phyloP scores from a whole-genome alignment of 2,113 vertebrate genomes.

The Chelonoidis abingdonii region DNA sequence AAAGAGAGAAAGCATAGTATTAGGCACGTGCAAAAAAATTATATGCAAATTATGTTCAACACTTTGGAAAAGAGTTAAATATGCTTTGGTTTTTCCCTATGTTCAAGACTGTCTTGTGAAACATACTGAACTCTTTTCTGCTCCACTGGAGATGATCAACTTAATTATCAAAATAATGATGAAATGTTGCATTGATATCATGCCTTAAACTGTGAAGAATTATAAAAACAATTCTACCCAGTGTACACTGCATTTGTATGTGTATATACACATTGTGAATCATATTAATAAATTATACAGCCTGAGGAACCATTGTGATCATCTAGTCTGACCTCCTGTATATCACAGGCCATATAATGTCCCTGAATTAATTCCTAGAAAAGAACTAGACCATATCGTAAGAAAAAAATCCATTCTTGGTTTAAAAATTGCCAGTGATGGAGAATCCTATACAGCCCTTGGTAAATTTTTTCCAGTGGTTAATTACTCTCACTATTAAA shows the following conservation, averaged over 20 bases:
- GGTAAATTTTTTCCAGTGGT: no score
- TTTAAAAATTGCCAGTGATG: neutral
- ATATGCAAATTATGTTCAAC: neutral
- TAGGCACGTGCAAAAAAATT: no score
- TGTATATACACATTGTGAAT: conserved; percentile 2
- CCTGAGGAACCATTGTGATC: neutral
- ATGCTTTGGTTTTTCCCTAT: neutral
- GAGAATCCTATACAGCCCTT: neutral
- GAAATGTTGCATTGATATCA: no score
- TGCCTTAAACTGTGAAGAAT: neutral
- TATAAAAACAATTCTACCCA: neutral
- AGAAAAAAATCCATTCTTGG: neutral
- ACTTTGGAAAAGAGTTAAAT: neutral
- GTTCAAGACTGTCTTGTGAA: neutral
- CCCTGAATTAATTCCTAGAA: neutral
- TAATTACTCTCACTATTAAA: no score
- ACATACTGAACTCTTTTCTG: neutral
- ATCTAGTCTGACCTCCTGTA: neutral
- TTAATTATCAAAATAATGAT: neutral
- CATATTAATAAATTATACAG: neutral
- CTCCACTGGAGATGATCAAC: neutral
- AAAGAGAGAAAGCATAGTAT: neutral
- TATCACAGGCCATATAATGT: neutral
- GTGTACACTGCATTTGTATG: neutral
- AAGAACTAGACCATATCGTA: neutral